phyloP scores from a whole-genome alignment of 92 coral and sea anemone genomes.

The Pocillopora meandrina region DNA sequence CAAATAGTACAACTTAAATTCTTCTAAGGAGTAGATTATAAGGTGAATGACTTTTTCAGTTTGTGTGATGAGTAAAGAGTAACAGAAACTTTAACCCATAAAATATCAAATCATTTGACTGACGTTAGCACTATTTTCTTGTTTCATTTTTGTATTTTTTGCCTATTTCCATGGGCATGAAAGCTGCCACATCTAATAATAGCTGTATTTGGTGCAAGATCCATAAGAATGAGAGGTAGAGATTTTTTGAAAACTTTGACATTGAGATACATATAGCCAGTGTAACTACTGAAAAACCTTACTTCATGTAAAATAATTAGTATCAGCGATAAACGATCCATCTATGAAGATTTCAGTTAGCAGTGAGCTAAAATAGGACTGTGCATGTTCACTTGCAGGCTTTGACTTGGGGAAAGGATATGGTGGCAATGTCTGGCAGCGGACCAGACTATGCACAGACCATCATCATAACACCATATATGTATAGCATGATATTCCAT shows the following conservation, averaged over 20 bases:
- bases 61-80: not conserved
- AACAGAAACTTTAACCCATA: not conserved
- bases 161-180: constrained; percentile 60
- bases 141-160: constrained; percentile 37
- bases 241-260: not conserved
- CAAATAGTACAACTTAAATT: not conserved
- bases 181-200: constrained; percentile 32
- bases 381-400: too few relatives aligned
- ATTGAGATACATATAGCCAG: not conserved
- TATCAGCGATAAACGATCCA: not conserved
- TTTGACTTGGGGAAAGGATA: too few relatives aligned
- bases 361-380: too few relatives aligned
- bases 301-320: not conserved
- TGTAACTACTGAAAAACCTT: not conserved
- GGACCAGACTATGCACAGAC: constrained; percentile 19
- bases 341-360: too few relatives aligned
- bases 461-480: constrained; percentile 30
- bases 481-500: constrained; percentile 12
- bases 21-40: not conserved
- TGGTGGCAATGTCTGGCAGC: not conserved
- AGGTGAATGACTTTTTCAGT: not conserved
- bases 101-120: constrained; percentile 1
- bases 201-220: too few relatives aligned
- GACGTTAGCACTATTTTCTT: constrained; percentile 18
- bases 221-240: constrained; percentile 46